These are phyloP conservation scores for Channa striata DNA, from an alignment of 2,797 vertebrate species.

Conservation along the genomic window DNA sequence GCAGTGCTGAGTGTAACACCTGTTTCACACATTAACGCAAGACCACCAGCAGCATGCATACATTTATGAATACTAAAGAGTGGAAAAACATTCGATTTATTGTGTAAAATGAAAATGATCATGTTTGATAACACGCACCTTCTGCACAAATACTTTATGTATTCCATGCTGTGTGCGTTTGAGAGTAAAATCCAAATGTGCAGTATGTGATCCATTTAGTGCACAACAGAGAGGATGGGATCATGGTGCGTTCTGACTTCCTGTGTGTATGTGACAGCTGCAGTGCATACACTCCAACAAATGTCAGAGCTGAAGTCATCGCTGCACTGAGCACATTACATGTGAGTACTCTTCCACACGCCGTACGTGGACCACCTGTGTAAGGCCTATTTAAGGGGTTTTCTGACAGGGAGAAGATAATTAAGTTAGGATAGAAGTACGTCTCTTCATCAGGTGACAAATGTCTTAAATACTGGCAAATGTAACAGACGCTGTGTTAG, in stretches of 20 bases:
- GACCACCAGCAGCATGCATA: conserved; percentile 26
- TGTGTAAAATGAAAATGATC: background rate
- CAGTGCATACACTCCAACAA: conserved; percentile 45
- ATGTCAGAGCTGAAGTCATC: conserved; percentile 70
- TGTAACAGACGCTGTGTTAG: conserved; percentile 4
- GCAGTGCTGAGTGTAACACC: conserved; percentile 46
- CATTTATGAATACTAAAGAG: background rate
- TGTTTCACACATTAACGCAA: conserved; percentile 45
- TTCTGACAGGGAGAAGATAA: background rate
- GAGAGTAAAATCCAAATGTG: background rate
- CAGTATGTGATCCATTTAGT: conserved; percentile 22
- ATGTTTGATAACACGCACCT: background rate
- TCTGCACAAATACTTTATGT: background rate
- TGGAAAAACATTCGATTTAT: background rate
- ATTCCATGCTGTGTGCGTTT: background rate
- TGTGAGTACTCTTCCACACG: conserved; percentile 64
- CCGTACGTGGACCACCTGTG: background rate
- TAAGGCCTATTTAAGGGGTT: conserved; percentile 5
- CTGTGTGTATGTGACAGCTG: conserved; percentile 59
- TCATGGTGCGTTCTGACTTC: conserved; percentile 59
- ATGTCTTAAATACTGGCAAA: conserved; percentile 9
- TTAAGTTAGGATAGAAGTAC: background rate
- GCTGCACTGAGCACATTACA: conserved; percentile 67
- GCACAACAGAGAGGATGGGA: conserved; percentile 44
- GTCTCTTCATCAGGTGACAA: background rate